phyloP scores from a whole-genome alignment of 2,113 vertebrate species.

The Myiozetetes cayanensis region DNA sequence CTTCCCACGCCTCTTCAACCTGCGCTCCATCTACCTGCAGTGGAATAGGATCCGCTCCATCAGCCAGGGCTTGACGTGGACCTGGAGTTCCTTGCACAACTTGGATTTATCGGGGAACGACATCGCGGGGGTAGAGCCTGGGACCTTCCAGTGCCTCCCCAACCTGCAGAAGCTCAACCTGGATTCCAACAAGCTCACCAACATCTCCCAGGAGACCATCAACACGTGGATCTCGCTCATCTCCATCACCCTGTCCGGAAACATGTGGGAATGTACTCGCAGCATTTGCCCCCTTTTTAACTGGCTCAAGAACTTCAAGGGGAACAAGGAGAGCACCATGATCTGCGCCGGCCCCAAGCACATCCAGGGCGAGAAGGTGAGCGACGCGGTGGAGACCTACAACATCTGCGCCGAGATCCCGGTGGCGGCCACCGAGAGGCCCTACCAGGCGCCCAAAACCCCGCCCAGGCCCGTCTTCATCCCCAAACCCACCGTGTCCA shows the following conservation, averaged over 20 bases:
- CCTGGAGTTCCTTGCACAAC: slow-evolving; percentile 97
- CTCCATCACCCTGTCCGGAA: slow-evolving; percentile 92
- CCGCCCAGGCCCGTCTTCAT: slow-evolving; percentile 74
- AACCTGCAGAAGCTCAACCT: slow-evolving; percentile 94
- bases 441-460: slow-evolving; percentile 76
- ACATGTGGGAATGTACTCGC: slow-evolving; percentile 93
- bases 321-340: slow-evolving; percentile 92
- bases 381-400: slow-evolving; percentile 89
- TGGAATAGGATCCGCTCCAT: slow-evolving; percentile 94
- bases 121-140: slow-evolving; percentile 85
- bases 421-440: slow-evolving; percentile 76
- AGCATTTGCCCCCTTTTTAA: slow-evolving; percentile 91
- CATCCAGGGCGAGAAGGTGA: slow-evolving; percentile 92
- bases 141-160: slow-evolving; percentile 92
- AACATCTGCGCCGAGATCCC: slow-evolving; percentile 86
- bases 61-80: slow-evolving; percentile 92
- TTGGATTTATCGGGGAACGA: slow-evolving; percentile 96
- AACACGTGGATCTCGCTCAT: slow-evolving; percentile 93
- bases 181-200: slow-evolving; percentile 97
- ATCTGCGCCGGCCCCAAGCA: slow-evolving; percentile 94
- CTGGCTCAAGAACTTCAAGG: slow-evolving; percentile 95
- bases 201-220: slow-evolving; percentile 91
- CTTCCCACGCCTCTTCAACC: slow-evolving; percentile 93
- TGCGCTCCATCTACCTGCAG: slow-evolving; percentile 92
- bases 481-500: slow-evolving; percentile 80